Evolutionary conservation across 2,888 invertebrate species (phyloP), one percentile per base, ranked within the genome.

Genomic region (Athripsodes cinereus): DNA sequence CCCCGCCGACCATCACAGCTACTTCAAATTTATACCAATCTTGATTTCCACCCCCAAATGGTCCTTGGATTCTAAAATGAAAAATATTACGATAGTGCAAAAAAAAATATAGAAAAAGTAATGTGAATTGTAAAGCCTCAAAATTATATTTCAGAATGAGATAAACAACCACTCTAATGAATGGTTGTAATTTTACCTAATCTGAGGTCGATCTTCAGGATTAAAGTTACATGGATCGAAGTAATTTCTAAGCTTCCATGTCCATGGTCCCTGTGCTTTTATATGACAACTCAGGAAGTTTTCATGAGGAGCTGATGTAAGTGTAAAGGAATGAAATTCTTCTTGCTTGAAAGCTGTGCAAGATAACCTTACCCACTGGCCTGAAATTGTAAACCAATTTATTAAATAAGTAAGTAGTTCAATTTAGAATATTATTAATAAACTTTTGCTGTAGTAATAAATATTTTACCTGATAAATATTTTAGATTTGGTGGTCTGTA

Each of bases 21-120:
- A 96, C 95, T 71, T 96, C 95, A 69, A 96, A 96, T 72, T 96
- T 96, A 76, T 96, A 96, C 96, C 96, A 96, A 74, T 96, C 96
- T 71, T 97, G 96, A 75, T 97, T 97, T 11, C 96, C 97, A 13
- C 96, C 96, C 2, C 96, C 96, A 66, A 95, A 97, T 0, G 97
- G 97, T 6, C 96, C 96, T 72, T 96, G 95, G 60, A 97, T 85
- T 55, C 95, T 84, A 62, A 2, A 59, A 26, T 26, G 26, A 26
- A 26, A 26, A 26, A 26, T 6, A 26, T n/a, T n/a, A n/a, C n/a
- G n/a, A 31, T 11, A 31, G 6, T 31, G 11, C 31, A 31, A 31
- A 8, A 31, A 31, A 8, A 31, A 31, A 31, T 31, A 11, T 31
- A 31, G 11, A 31, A n/a, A n/a, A n/a, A n/a, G n/a, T n/a, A n/a